A percentile compares a stretch with the other conserved stretches of the same genome.
These are phyloP conservation scores for Manis pentadactyla DNA, from an alignment of 2,797 vertebrate species.

Conservation along the genomic window DNA sequence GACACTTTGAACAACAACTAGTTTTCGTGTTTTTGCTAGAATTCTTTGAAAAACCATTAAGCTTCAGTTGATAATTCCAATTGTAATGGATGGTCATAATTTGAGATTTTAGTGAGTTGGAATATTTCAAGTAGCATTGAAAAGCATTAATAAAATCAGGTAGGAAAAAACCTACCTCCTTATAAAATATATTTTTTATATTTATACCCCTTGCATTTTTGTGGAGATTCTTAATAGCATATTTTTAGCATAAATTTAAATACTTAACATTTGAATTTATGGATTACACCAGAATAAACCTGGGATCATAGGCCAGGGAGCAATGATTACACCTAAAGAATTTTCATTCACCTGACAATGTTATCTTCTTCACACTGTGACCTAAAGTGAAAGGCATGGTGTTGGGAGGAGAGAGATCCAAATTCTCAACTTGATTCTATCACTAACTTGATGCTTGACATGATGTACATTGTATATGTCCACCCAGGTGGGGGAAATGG, in stretches of 20 bases:
- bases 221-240: slow-evolving; percentile 1
- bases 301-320: not conserved
- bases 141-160: slow-evolving; percentile 3
- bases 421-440: not conserved
- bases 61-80: not conserved
- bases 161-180: not conserved
- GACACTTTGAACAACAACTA: not conserved
- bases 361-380: not conserved
- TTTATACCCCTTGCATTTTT: not conserved
- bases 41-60: slow-evolving; percentile 8
- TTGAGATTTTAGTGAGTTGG: slow-evolving; percentile 20
- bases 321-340: not conserved
- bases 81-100: not conserved
- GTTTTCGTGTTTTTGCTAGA: not conserved
- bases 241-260: not conserved
- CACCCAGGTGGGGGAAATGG: not conserved
- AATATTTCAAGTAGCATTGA: not conserved
- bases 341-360: not conserved
- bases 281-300: not conserved
- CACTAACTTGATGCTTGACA: too few relatives aligned
- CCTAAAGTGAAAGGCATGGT: not conserved
- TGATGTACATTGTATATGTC: not conserved
- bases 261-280: slow-evolving; percentile 32
- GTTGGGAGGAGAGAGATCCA: not conserved
- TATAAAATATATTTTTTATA: not conserved